Conservation (phyloP, 2,113 vertebrate genomes). For the Tricholaema leucomelas region DNA sequence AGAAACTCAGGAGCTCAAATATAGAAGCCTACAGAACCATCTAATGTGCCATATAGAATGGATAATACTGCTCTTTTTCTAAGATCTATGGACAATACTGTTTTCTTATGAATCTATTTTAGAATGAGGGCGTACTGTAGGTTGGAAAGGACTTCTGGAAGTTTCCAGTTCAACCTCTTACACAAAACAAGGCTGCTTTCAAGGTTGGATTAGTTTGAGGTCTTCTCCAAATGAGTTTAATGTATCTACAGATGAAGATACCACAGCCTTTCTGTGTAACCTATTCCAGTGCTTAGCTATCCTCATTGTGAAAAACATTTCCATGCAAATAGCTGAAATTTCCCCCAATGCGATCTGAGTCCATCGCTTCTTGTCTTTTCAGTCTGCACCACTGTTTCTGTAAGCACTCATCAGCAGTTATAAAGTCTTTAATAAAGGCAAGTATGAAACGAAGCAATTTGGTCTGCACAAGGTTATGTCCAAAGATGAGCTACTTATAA, state of each 20-base stretch:
- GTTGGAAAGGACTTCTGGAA: not conserved
- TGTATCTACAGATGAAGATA: not conserved
- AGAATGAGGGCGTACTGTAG: not conserved
- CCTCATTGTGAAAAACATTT: not conserved
- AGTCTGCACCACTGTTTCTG: accelerated
- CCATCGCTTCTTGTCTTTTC: not conserved
- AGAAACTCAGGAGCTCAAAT: not conserved
- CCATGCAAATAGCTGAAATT: not conserved
- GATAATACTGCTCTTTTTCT: not conserved
- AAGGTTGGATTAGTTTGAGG: not conserved
- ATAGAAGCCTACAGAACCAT: not conserved
- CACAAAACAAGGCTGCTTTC: not conserved
- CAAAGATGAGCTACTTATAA: not conserved
- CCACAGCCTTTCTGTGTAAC: not conserved
- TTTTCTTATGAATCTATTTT: not conserved
- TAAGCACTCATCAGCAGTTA: not conserved
- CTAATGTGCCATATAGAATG: not conserved
- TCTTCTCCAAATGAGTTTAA: not conserved
- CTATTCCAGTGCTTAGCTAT: not conserved
- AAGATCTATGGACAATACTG: not conserved
- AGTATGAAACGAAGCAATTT: not conserved
- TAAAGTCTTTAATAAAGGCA: not conserved
- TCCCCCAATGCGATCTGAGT: not conserved
- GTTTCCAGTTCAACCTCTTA: not conserved
- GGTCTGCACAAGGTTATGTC: not conserved